Percentiles rank a stretch among this genome's conserved stretches.
Evolutionary conservation across 2,888 invertebrate species (phyloP).

Genomic region (Polyploca ridens): DNA sequence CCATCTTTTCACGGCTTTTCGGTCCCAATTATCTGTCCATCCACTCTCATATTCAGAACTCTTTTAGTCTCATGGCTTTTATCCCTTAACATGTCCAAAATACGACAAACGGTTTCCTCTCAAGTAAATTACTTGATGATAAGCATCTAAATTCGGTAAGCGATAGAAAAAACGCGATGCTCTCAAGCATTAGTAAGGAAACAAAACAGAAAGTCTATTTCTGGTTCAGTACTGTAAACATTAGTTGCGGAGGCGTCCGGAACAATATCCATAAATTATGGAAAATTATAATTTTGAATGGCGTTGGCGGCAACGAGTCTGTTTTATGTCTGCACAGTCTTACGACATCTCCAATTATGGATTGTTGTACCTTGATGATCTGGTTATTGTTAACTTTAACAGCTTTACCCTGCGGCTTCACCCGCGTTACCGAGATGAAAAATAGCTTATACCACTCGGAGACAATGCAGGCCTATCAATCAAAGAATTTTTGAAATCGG

Average conservation of each 20-base stretch:
- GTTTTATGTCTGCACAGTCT: constrained; percentile 17
- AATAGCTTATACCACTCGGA: too few relatives aligned
- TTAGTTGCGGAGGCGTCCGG: constrained; percentile 28
- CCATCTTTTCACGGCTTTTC: too few relatives aligned
- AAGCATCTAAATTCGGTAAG: background rate
- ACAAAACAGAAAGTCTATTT: constrained; percentile 39
- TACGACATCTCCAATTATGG: background rate
- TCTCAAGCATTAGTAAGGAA: constrained; percentile 26
- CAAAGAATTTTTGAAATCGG: too few relatives aligned
- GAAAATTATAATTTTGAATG: constrained; percentile 32
- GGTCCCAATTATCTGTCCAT: too few relatives aligned
- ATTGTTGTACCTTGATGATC: background rate
- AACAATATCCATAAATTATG: constrained; percentile 31
- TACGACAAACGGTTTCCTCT: too few relatives aligned
- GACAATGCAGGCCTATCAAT: too few relatives aligned
- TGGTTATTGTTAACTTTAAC: background rate
- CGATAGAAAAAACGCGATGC: background rate
- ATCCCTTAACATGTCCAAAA: too few relatives aligned
- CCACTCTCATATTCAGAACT: too few relatives aligned
- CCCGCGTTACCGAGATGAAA: background rate
- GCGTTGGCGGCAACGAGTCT: constrained; percentile 17
- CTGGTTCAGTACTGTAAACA: constrained; percentile 35
- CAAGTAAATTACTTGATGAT: too few relatives aligned
- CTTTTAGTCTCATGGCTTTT: too few relatives aligned
- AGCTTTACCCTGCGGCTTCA: background rate